Evolutionary conservation across 2,113 vertebrate species (phyloP).

Genomic region (Turnix velox): DNA sequence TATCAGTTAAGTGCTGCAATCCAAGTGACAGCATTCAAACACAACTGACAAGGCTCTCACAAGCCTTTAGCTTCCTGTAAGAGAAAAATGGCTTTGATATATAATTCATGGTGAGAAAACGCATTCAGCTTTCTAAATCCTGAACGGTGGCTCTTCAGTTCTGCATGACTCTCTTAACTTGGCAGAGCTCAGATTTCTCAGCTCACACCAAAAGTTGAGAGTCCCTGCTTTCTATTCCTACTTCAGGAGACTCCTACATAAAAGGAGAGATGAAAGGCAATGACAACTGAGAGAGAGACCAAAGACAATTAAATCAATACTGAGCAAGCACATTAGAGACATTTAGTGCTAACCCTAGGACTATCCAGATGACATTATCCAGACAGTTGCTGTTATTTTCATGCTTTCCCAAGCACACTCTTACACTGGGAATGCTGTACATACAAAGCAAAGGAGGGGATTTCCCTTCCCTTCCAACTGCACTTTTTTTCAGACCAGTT

Average conservation of each 20-base stretch:
- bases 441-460: not conserved
- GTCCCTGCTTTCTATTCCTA: not conserved
- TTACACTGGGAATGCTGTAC: not conserved
- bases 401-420: not conserved
- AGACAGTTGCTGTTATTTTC: not conserved
- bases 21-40: not conserved
- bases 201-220: not conserved
- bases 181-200: not conserved
- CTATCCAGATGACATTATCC: not conserved
- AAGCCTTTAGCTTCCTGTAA: not conserved
- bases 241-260: not conserved
- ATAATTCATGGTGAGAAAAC: not conserved
- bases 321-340: not conserved
- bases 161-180: not conserved
- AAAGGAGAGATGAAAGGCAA: not conserved
- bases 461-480: not conserved
- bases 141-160: not conserved
- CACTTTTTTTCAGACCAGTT: not conserved
- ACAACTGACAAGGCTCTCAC: not conserved
- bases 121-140: not conserved
- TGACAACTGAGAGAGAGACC: not conserved
- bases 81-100: not conserved
- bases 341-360: not conserved
- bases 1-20: not conserved
- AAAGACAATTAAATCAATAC: not conserved